phyloP scores from a whole-genome alignment of 1,140 invertebrate genomes.

The Conus betulinus region DNA sequence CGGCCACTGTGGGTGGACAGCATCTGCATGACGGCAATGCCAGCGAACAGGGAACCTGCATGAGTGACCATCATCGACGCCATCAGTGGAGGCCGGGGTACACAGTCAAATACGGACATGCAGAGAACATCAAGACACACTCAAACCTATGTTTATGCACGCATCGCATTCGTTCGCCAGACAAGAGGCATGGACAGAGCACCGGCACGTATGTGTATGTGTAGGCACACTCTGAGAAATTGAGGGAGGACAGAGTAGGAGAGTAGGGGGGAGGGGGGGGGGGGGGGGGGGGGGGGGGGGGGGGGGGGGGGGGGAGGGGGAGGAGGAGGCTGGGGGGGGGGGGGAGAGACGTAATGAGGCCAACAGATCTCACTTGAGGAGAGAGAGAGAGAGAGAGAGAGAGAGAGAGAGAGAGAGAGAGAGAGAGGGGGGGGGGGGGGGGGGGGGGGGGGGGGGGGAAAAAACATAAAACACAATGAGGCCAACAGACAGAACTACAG shows the following conservation, averaged over 20 bases:
- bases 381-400: conserved; percentile 7
- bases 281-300: background rate
- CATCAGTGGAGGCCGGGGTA: background rate
- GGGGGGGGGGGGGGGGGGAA: background rate
- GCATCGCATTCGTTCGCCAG: background rate
- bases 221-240: background rate
- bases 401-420: conserved; percentile 14
- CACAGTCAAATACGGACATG: background rate
- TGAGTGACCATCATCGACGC: too few species aligned
- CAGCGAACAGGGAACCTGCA: too few species aligned
- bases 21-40: too few species aligned
- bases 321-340: background rate
- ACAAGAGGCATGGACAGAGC: background rate
- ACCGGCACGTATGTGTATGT: too few species aligned
- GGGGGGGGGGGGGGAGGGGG: background rate
- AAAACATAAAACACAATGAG: background rate
- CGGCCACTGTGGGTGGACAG: too few species aligned
- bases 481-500: too few species aligned
- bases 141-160: too few species aligned
- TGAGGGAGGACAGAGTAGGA: background rate
- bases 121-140: background rate
- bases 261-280: background rate
- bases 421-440: background rate
- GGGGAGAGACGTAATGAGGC: background rate
- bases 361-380: too few species aligned